Evolutionary conservation across 2,888 invertebrate species (phyloP), one percentile per base, ranked within the genome.

Genomic region (Conops quadrifasciatus): DNA sequence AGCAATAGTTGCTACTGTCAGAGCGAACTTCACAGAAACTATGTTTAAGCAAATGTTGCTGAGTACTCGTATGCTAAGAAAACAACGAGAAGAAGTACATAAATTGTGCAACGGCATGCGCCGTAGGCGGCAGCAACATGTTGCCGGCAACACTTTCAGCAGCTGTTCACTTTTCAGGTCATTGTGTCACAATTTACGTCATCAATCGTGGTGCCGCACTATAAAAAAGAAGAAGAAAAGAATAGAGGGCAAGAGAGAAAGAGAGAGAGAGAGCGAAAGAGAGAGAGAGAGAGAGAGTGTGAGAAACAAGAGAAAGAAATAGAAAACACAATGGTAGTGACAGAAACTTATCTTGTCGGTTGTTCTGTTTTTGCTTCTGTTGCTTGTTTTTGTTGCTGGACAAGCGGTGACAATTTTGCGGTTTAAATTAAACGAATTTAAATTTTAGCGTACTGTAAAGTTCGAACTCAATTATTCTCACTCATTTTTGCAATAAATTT

Each of bases 131-230:
- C 15, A n/a, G 70, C 63, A 70, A 63, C 70, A 70, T 70, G 64
- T 64, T 63, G 63, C 47, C 21, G 45, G 45, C 60, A 60, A 26
- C 26, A 24, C 24, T 63, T 69, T 53, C 53, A 53, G 63, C 28
- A 15, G 13, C 30, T 53, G 53, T 65, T 24, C 24, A 4, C 58
- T 73, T 76, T 78, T 77, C 76, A 77, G 78, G 77, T 77, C 77
- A 76, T 77, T 76, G 77, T 80, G 79, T 77, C 80, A 78, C 63
- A 66, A 76, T 75, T 78, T 78, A 80, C 80, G 80, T 81, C 80
- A 80, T 75, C 64, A 60, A 43, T 66, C 28, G 45, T 47, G 51
- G n/a, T 21, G 43, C 51, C 24, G 58, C 13, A 58, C 15, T 24
- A 28, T 19, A 45, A 11, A 30, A 21, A 21, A 56, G 36, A 16